phyloP scores from a whole-genome alignment of 2,113 vertebrate genomes.

The Phoenicopterus ruber region DNA sequence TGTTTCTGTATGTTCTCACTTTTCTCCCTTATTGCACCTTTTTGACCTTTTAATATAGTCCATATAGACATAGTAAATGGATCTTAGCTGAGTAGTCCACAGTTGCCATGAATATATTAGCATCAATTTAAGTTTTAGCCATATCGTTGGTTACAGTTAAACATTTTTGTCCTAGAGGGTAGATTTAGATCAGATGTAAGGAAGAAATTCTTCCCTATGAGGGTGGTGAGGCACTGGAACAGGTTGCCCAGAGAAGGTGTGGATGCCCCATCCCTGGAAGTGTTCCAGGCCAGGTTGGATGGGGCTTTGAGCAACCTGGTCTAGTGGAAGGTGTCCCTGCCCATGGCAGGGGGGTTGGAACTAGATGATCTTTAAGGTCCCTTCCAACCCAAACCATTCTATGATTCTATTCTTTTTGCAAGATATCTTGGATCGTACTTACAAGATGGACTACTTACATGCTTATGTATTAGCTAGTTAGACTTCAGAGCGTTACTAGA shows the following conservation, averaged over 20 bases:
- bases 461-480: background rate
- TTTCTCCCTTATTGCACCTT: background rate
- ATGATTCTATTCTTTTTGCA: background rate
- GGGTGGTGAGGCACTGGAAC: too few species aligned
- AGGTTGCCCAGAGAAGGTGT: too few species aligned
- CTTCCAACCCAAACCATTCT: too few species aligned
- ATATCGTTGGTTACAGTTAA: background rate
- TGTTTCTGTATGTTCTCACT: background rate
- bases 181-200: too few species aligned
- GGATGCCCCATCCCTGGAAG: too few species aligned
- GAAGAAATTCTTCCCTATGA: too few species aligned
- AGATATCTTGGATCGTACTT: background rate
- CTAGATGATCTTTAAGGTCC: too few species aligned
- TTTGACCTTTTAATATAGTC: background rate
- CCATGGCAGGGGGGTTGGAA: too few species aligned
- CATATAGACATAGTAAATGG: background rate
- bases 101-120: background rate
- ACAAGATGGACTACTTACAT: background rate
- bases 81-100: background rate
- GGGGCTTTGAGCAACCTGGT: too few species aligned
- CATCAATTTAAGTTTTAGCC: background rate
- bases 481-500: background rate
- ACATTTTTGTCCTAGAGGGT: background rate
- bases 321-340: too few species aligned
- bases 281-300: too few species aligned